These are phyloP conservation scores for Rhinolophus sinicus DNA, from an alignment of 2,113 vertebrate species.

Conservation along the genomic window DNA sequence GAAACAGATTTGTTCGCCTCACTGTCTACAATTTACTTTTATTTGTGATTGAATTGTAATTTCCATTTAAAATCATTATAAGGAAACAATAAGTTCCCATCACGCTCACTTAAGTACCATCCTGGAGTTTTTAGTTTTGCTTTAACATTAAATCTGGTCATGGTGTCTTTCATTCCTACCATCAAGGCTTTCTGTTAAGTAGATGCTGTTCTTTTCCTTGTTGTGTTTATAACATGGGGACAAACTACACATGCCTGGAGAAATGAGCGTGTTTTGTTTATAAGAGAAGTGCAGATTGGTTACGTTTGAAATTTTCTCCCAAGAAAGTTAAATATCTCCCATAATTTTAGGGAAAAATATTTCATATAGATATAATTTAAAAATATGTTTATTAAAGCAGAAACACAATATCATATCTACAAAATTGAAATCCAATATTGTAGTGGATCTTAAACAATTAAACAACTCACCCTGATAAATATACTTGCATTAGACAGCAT, in stretches of 20 bases:
- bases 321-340: not conserved
- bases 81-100: conserved; percentile 38
- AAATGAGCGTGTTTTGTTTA: not conserved
- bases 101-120: conserved; percentile 53
- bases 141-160: not conserved
- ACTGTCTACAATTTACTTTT: conserved; percentile 70
- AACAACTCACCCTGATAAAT: not conserved
- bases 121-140: conserved; percentile 24
- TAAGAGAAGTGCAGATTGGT: not conserved
- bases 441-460: not conserved
- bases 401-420: not conserved
- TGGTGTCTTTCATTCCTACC: not conserved
- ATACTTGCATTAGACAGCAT: not conserved
- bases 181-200: not conserved
- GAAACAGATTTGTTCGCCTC: conserved; percentile 58
- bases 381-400: not conserved
- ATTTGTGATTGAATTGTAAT: conserved; percentile 71
- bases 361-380: not conserved
- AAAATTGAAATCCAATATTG: not conserved
- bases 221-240: not conserved
- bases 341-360: not conserved
- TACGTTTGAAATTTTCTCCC: not conserved
- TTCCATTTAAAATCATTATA: conserved; percentile 72
- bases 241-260: not conserved
- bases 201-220: not conserved